Evolutionary conservation across 1,140 invertebrate species (phyloP), one percentile per base, ranked within the genome.

Genomic region (Ostrea edulis): DNA sequence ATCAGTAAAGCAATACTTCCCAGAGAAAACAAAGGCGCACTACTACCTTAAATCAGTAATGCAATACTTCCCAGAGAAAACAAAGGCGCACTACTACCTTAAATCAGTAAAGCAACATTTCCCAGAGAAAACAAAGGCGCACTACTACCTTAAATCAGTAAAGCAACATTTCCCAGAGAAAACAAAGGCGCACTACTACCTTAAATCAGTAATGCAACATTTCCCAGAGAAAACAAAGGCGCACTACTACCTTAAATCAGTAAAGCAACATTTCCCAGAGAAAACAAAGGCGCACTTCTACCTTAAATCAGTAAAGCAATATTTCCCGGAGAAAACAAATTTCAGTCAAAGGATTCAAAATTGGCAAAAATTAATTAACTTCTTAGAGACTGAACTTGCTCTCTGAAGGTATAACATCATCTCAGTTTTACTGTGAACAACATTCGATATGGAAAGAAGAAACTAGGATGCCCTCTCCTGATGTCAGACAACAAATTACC

Each of bases 331-430:
- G 68, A 77, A 77, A 77, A 77, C 25, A 77, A 35, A 77, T 14
- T 25, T 14, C 25, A 35, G 25, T 77, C 68, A 77, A 77, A 77
- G 29, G 68, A 77, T 17, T 77, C 68, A 35, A 77, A 62, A 77
- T 77, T 77, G 68, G 68, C 68, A 77, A 77, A 71, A 77, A 77
- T 77, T 77, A 77, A 77, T 44, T 29, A 77, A 77, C 22, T 77
- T 77, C 68, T 77, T 29, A 25, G 12, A 77, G 68, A 17, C 11
- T 77, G 12, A 22, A 77, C 35, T 44, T 44, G 14, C 12, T 77
- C 68, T 77, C 68, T 35, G 68, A 77, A 77, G 68, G 22, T 9
- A 77, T 22, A 77, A 77, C 14, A 29, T 35, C 68, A 4, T 77
- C 14, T 35, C 14, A 35, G 22, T 22, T 25, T 22, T 25, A 35